Evolutionary conservation across 2,113 vertebrate genomes (phyloP).

Genomic region (Odocoileus hemionus): DNA sequence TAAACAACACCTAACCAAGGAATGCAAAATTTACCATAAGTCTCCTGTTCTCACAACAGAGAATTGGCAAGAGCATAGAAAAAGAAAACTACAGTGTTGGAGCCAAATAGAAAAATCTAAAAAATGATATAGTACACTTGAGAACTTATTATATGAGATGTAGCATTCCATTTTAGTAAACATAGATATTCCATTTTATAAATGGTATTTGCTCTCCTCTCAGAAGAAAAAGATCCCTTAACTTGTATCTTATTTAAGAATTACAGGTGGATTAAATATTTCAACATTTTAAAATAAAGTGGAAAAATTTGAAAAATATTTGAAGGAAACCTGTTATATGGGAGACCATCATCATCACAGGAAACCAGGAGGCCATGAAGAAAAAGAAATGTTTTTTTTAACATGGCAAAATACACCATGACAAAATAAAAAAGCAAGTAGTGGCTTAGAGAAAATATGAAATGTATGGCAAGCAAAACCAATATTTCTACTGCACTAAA

Average conservation of each 20-base stretch:
- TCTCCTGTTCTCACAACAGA: neutral
- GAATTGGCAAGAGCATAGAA: neutral
- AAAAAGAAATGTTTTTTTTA: neutral
- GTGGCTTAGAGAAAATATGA: neutral
- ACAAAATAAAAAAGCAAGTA: neutral
- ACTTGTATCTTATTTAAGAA: neutral
- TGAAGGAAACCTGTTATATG: neutral
- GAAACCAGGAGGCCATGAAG: neutral
- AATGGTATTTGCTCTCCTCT: neutral
- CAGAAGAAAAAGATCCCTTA: neutral
- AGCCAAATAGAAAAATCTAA: neutral
- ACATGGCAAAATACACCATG: neutral
- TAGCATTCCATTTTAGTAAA: neutral
- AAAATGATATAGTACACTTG: neutral
- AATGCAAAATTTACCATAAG: neutral
- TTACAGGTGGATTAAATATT: neutral
- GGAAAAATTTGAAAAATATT: neutral
- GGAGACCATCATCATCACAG: neutral
- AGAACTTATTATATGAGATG: neutral
- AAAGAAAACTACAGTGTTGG: neutral
- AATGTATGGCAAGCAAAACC: neutral
- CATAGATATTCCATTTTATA: neutral
- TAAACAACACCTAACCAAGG: neutral
- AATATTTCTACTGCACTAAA: neutral
- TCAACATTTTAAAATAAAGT: constrained; percentile 13